phyloP scores from a whole-genome alignment of 2,113 vertebrate species.

The Entosphenus tridentatus region DNA sequence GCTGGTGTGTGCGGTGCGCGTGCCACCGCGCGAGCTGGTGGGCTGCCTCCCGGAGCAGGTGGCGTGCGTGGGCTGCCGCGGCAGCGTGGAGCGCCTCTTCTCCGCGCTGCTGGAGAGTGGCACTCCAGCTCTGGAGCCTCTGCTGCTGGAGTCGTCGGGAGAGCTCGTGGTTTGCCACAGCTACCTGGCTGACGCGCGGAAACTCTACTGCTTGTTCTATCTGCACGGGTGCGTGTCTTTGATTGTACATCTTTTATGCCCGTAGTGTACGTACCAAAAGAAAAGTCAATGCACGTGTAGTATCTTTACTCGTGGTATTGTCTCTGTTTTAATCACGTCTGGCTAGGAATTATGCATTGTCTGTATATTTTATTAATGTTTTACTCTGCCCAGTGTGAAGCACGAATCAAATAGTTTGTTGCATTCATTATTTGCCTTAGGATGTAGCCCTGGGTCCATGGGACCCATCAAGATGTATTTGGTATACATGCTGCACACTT shows the following conservation, averaged over 20 bases:
- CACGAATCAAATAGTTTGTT: too few relatives aligned
- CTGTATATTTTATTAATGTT: too few relatives aligned
- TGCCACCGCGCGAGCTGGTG: constrained; percentile 64
- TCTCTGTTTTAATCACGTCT: too few relatives aligned
- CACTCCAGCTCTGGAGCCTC: constrained; percentile 67
- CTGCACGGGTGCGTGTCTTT: constrained; percentile 52
- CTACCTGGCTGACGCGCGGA: constrained; percentile 64
- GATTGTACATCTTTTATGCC: neutral
- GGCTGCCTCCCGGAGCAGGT: constrained; percentile 65
- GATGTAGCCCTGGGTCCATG: too few relatives aligned
- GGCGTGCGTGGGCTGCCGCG: constrained; percentile 76
- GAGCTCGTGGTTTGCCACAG: constrained; percentile 57
- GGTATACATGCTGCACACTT: too few relatives aligned
- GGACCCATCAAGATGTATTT: too few relatives aligned
- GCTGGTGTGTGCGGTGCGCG: constrained; percentile 60
- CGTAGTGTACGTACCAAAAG: too few relatives aligned
- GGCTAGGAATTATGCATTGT: too few relatives aligned
- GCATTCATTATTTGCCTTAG: too few relatives aligned
- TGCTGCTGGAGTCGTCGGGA: constrained; percentile 57
- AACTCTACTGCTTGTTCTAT: constrained; percentile 76
- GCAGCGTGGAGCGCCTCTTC: constrained; percentile 81
- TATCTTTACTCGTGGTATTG: too few relatives aligned
- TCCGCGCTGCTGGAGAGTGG: constrained; percentile 75
- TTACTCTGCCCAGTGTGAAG: too few relatives aligned
- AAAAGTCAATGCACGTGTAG: too few relatives aligned